Conservation (phyloP, 2,888 invertebrate species). For the Phaedon cochleariae region DNA sequence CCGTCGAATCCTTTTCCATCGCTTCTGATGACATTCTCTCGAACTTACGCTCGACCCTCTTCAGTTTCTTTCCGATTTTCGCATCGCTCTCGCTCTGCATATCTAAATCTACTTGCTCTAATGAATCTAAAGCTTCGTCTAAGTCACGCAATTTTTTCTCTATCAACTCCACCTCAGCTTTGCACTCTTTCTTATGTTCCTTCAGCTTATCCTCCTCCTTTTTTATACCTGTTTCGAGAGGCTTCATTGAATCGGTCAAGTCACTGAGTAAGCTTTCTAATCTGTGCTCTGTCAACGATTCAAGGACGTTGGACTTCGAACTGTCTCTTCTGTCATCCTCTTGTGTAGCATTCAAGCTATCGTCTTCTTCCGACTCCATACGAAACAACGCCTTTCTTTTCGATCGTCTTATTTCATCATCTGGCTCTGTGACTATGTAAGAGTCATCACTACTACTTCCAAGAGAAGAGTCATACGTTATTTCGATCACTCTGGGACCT, state of each 20-base stretch:
- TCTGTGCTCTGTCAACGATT: constrained; percentile 51
- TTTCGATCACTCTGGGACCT: constrained; percentile 57
- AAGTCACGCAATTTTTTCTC: constrained; percentile 60
- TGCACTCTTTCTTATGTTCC: constrained; percentile 45
- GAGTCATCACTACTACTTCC: constrained; percentile 52
- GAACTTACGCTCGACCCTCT: constrained; percentile 64
- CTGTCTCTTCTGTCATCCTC: constrained; percentile 48
- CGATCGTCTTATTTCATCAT: constrained; percentile 27
- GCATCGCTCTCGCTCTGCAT: constrained; percentile 43
- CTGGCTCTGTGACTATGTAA: constrained; percentile 50
- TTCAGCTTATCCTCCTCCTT: constrained; percentile 38
- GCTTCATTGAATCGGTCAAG: constrained; percentile 30
- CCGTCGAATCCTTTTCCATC: constrained; percentile 55
- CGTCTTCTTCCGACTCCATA: constrained; percentile 62
- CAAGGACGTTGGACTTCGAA: constrained; percentile 54
- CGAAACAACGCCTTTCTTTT: constrained; percentile 60
- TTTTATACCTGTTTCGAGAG: constrained; percentile 37
- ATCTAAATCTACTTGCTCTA: constrained; percentile 52
- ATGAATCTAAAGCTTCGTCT: constrained; percentile 59
- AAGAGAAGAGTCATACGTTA: constrained; percentile 51
- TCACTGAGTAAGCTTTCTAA: constrained; percentile 49
- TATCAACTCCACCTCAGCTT: constrained; percentile 55
- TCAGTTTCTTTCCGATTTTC: constrained; percentile 58
- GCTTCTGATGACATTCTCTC: constrained; percentile 65
- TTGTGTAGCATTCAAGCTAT: constrained; percentile 37